Evolutionary conservation across 1,140 invertebrate genomes (phyloP).

Genomic region (Apis cerana): DNA sequence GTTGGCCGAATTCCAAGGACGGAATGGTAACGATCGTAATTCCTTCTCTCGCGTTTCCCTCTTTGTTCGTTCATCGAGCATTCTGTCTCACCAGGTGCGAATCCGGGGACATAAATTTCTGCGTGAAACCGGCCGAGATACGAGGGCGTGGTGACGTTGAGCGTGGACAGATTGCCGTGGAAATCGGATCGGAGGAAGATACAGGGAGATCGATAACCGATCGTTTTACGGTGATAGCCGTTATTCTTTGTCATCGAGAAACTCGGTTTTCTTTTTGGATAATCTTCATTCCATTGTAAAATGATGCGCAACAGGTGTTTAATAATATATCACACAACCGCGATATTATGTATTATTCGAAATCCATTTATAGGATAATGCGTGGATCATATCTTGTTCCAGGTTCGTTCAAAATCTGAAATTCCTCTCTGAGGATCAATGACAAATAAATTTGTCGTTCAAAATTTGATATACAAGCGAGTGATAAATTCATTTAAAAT

Average conservation of each 20-base stretch:
- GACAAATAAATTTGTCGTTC: neutral
- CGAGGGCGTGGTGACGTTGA: neutral
- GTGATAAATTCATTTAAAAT: too few species aligned
- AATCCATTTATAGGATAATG: neutral
- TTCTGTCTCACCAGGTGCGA: neutral
- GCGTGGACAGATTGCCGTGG: neutral
- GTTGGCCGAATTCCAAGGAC: neutral
- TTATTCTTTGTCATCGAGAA: neutral
- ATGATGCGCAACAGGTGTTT: slow-evolving; percentile 25
- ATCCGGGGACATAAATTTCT: slow-evolving; percentile 2
- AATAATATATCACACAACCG: slow-evolving; percentile 5
- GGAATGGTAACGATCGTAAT: neutral
- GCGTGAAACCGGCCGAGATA: neutral
- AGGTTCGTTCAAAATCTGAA: neutral
- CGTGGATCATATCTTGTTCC: neutral
- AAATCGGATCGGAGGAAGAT: neutral
- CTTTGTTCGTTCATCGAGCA: neutral
- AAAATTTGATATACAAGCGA: too few species aligned
- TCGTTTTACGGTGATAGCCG: neutral
- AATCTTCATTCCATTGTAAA: slow-evolving; percentile 4
- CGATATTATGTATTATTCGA: neutral
- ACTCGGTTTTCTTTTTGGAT: slow-evolving; percentile 5
- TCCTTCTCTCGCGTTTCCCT: neutral
- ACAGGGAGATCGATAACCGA: neutral
- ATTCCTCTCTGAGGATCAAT: neutral